A percentile compares a stretch with the other conserved stretches of the same genome.
These are phyloP conservation scores for Sinhomidia bicolor DNA, from an alignment of 2,888 invertebrate genomes.

Conservation along the genomic window DNA sequence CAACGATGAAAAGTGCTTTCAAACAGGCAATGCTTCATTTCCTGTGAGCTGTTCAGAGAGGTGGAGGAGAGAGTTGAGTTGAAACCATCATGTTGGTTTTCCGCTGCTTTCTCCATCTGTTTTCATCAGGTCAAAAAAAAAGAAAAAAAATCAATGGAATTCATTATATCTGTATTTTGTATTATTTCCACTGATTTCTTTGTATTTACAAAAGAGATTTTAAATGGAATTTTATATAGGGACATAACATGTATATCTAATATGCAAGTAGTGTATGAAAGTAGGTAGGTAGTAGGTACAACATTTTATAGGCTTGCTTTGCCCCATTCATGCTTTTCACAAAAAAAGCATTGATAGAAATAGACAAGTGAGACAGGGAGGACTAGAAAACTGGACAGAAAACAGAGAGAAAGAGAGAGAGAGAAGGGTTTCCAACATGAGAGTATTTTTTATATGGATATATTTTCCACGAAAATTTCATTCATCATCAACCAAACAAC, in stretches of 20 bases:
- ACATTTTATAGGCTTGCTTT: no score
- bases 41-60: conserved; percentile 41
- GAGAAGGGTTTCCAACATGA: background rate
- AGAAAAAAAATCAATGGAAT: conserved; percentile 40
- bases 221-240: background rate
- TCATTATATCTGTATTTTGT: conserved; percentile 15
- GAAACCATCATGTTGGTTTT: conserved; percentile 25
- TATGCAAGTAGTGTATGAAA: background rate
- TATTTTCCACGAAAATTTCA: conserved; percentile 23
- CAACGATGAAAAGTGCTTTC: conserved; percentile 43
- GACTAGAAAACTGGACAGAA: background rate
- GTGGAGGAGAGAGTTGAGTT: conserved; percentile 18
- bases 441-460: no score
- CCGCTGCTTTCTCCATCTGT: conserved; percentile 11
- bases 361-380: background rate
- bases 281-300: no score
- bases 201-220: conserved; percentile 18
- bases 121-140: conserved; percentile 39
- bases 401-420: background rate
- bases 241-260: no score
- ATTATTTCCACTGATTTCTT: conserved; percentile 7
- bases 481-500: conserved; percentile 10
- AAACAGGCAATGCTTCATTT: conserved; percentile 51
- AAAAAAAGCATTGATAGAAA: no score
- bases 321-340: no score